Percentiles rank a stretch among this genome's conserved stretches.
Evolutionary conservation across 2,888 invertebrate genomes (phyloP).

Genomic region (Melipona bicolor): DNA sequence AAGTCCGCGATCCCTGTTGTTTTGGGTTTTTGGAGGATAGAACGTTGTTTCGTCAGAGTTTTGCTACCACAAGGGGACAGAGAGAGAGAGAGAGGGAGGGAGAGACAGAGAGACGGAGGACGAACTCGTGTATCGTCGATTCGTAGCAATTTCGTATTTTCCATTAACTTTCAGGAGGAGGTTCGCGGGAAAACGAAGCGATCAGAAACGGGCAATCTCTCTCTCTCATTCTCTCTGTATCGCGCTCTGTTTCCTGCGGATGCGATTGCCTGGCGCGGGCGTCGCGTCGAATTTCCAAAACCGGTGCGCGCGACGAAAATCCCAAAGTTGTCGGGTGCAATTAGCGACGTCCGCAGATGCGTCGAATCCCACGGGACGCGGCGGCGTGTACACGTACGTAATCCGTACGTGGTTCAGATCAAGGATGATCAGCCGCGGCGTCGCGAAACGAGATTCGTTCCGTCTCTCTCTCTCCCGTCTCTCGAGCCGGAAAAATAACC

Average conservation of each 20-base stretch:
- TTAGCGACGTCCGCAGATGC: slow-evolving; percentile 49
- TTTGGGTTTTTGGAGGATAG: background rate
- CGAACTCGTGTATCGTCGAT: background rate
- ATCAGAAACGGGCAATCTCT: slow-evolving; percentile 8
- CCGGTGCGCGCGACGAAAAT: slow-evolving; percentile 34
- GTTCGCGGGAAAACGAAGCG: slow-evolving; percentile 2
- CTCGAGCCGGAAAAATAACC: slow-evolving; percentile 11
- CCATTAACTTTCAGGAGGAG: background rate
- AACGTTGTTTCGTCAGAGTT: background rate
- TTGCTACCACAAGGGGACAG: background rate
- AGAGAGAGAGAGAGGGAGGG: no score
- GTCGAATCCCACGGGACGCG: slow-evolving; percentile 37
- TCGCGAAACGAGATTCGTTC: slow-evolving; percentile 34
- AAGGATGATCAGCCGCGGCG: slow-evolving; percentile 50
- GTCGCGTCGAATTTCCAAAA: slow-evolving; percentile 46
- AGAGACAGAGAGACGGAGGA: no score
- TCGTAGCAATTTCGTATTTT: slow-evolving; percentile 15
- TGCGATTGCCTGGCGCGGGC: background rate
- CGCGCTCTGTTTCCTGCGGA: background rate
- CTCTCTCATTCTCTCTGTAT: no score
- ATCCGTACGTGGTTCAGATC: slow-evolving; percentile 45
- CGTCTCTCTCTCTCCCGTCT: no score
- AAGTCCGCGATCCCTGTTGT: no score
- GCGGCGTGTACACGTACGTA: slow-evolving; percentile 15
- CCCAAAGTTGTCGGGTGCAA: slow-evolving; percentile 46